A percentile compares a stretch with the other conserved stretches of the same genome.
Conservation (phyloP, 2,888 invertebrate species). For the Rhagonycha fulva region DNA sequence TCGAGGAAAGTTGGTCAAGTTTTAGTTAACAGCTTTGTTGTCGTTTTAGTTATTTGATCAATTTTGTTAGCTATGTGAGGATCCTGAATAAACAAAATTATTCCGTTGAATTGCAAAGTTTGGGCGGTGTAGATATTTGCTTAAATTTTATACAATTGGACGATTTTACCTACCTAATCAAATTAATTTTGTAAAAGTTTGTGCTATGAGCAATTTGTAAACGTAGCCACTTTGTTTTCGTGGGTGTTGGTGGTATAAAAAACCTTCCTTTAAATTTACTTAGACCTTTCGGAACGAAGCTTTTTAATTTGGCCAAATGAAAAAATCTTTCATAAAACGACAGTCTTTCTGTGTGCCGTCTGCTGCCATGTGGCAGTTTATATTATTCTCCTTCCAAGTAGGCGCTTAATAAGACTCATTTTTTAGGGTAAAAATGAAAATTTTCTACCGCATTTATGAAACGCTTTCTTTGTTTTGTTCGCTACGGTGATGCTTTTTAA, state of each 20-base stretch:
- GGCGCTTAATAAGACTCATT: slow-evolving; percentile 18
- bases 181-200: neutral
- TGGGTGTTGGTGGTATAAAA: neutral
- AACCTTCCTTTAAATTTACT: neutral
- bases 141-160: neutral
- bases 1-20: slow-evolving; percentile 1
- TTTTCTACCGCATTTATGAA: neutral
- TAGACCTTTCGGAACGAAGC: slow-evolving; percentile 3
- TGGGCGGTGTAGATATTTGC: neutral
- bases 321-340: slow-evolving; percentile 22
- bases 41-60: slow-evolving; percentile 20
- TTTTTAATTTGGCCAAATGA: slow-evolving; percentile 25
- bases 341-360: slow-evolving; percentile 11
- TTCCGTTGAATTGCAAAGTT: slow-evolving; percentile 11
- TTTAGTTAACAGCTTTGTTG: slow-evolving; percentile 17
- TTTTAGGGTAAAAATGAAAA: slow-evolving; percentile 10
- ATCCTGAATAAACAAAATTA: slow-evolving; percentile 22
- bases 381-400: slow-evolving; percentile 10
- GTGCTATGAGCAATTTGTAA: neutral
- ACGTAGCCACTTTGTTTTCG: neutral
- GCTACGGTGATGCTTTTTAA: neutral
- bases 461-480: neutral
- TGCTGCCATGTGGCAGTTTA: slow-evolving; percentile 21
- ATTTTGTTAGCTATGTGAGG: slow-evolving; percentile 17
- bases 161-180: neutral